Base-by-base conservation (phyloP, 2,797 vertebrate species). In the Poeciliopsis presidionis region DNA sequence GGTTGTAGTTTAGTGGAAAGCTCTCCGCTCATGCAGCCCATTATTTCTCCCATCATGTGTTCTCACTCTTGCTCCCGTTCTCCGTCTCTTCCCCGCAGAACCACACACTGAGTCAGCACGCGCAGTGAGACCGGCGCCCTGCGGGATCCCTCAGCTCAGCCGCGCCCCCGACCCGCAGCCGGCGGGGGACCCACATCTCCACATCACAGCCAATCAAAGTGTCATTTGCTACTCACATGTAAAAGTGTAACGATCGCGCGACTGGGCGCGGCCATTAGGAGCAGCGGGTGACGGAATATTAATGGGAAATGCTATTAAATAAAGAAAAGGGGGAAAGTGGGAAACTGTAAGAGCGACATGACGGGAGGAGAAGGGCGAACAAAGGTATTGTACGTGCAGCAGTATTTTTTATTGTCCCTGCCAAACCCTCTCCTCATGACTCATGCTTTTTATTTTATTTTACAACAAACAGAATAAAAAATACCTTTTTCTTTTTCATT, bases 161-260 rank as follows among this genome's bases (percentile, higher is more conserved):
- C 96, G 96, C 97, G 97, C 97, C 97, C 97, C 95, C 95, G 93
- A 96, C 94, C 97, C 97, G 95, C 96, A 95, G 96, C 96, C 97
- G 96, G 97, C 96, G 94, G 98, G 97, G 96, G 97, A 97, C 95
- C 96, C 96, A 96, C 97, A 97, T 98, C 98, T 98, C 97, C 97
- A 98, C 97, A 98, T 98, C 97, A 98, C 97, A 97, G 98, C 98
- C 98, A 99, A 99, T 99, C 98, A 99, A 99, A 99, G 98, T 99
- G 98, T 99, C 98, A 99, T 99, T 99, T 99, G 97, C 98, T 97
- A 97, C 98, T 98, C 98, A 97, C 97, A 99, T 98, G 97, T 99
- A 99, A 99, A 99, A 96, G 97, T 98, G 97, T 98, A 99, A 98
- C 97, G 98, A 99, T 98, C 97, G 97, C 97, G 95, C 98, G 97